Evolutionary conservation across 2,888 invertebrate genomes (phyloP).

Genomic region (Teleogryllus oceanicus): DNA sequence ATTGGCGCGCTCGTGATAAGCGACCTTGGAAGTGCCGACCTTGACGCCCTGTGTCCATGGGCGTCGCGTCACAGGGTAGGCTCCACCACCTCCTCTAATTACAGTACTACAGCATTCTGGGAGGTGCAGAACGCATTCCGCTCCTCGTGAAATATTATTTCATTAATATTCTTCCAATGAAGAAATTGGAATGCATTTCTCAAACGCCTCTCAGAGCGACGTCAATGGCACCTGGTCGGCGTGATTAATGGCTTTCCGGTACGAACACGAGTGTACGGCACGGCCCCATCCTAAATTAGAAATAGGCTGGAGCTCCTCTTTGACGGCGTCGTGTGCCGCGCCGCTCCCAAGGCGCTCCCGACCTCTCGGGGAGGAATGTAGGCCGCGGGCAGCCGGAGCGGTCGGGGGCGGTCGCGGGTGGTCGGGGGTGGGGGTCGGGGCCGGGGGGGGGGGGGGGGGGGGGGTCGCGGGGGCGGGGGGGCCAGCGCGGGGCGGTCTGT

Average conservation of each 20-base stretch:
- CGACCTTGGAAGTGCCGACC: too few relatives aligned
- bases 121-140: conserved; percentile 10
- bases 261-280: background rate
- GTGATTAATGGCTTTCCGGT: background rate
- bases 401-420: too few relatives aligned
- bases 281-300: conserved; percentile 18
- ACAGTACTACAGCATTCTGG: background rate
- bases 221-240: background rate
- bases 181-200: conserved; percentile 11
- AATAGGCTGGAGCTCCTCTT: background rate
- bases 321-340: too few relatives aligned
- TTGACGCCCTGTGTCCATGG: too few relatives aligned
- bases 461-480: too few relatives aligned
- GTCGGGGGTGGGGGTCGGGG: too few relatives aligned
- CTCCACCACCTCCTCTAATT: conserved; percentile 19
- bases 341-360: too few relatives aligned
- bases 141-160: background rate
- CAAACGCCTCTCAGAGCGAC: background rate
- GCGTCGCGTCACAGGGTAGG: background rate
- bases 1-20: too few relatives aligned
- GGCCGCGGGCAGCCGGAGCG: too few relatives aligned
- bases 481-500: background rate
- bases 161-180: conserved; percentile 18
- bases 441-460: too few relatives aligned
- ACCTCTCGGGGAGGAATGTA: too few relatives aligned